Conservation (phyloP, 2,888 invertebrate species). For the Idaea straminata region DNA sequence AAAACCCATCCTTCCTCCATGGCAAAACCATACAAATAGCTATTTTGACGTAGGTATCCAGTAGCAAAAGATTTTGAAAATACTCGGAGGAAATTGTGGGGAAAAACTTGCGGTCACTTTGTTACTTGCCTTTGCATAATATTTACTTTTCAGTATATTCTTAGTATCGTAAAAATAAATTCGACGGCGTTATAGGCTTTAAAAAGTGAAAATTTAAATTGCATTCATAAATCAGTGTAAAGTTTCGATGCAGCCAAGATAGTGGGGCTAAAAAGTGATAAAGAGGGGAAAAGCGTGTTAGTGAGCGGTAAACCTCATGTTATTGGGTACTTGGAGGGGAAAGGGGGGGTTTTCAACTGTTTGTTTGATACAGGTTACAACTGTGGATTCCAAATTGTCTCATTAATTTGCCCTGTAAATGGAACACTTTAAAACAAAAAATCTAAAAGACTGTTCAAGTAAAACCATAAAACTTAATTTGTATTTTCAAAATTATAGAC, state of each 20-base stretch:
- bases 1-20: no score
- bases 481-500: background rate
- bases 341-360: constrained; percentile 43
- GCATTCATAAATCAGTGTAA: constrained; percentile 12
- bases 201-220: constrained; percentile 14
- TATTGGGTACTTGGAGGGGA: constrained; percentile 36
- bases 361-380: constrained; percentile 43
- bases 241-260: constrained; percentile 23
- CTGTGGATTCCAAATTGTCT: background rate
- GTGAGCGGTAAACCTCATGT: constrained; percentile 52
- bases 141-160: background rate
- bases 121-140: no score
- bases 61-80: no score
- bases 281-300: constrained; percentile 38
- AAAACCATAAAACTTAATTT: background rate
- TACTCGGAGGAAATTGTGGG: no score
- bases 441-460: no score
- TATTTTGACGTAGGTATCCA: no score
- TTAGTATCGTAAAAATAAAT: background rate
- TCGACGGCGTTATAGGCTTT: background rate
- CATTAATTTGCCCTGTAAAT: no score
- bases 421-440: no score
- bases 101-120: no score
- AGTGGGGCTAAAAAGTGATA: constrained; percentile 38
- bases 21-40: no score